Base-by-base conservation (phyloP, 2,888 invertebrate genomes). In the Drosophila sordidula region DNA sequence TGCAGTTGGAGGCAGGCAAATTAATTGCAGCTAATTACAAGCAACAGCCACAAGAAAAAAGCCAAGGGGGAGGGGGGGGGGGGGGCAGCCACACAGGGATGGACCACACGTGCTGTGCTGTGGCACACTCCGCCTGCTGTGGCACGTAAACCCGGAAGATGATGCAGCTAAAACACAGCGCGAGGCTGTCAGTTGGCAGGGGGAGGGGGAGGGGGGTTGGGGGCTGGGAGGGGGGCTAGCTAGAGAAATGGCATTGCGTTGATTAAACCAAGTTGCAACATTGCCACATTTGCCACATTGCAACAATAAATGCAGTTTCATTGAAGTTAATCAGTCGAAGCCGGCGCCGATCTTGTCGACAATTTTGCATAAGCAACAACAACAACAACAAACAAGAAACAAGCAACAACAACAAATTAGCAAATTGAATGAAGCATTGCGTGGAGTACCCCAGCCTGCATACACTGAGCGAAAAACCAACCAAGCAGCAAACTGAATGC, bases 261-360 rank as follows among this genome's bases (percentile, higher is more conserved):
- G 82, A 81, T 85, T 81, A 81, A 81, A 77, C 56, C 73, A 75
- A 77, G 82, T 72, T 78, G 76, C 76, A 75, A 55, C 75, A 71
- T 70, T 65, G 52, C 51, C 36, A 59, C 58, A 62, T 34, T 62
- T 58, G 66, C 78, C 57, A 50, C 70, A 63, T 52, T 46, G 39
- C 80, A 71, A 71, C 86, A 86, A 83, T 83, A 83, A 83, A 83
- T 83, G 87, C 87, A 83, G 78, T 80, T 83, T 83, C 87, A 83
- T 83, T 86, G 83, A 83, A 86, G 87, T 83, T 83, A 86, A 83
- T 86, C 83, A 44, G 80, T 62, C 71, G 78, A 80, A 46, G 46
- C 49, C 69, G 78, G 69, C 78, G 83, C 58, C 45, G 46, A 58
- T 61, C 78, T 44, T 62, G 54, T 75, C 75, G 62, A 67, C 46